These are phyloP conservation scores for Narcine bancroftii DNA, from an alignment of 2,113 vertebrate species.

Conservation along the genomic window DNA sequence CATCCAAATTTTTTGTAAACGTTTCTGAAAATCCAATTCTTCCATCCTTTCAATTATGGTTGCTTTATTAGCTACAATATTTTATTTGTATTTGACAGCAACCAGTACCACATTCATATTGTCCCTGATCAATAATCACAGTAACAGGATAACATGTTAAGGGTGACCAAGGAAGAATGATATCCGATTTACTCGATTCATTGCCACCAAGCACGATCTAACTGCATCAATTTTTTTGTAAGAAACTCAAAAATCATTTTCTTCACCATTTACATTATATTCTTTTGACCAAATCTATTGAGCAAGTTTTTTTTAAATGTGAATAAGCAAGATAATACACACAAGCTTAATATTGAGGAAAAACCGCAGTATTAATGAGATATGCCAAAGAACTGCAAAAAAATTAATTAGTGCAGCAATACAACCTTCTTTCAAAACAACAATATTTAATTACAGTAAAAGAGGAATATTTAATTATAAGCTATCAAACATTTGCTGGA, in stretches of 20 bases:
- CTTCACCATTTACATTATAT: background rate
- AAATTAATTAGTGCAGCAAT: background rate
- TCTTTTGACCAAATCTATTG: background rate
- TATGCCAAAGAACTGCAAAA: background rate
- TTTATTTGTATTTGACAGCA: too few species aligned
- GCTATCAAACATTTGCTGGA: too few species aligned
- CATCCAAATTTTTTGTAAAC: background rate
- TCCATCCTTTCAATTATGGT: background rate
- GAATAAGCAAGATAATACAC: background rate
- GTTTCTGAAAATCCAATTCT: background rate
- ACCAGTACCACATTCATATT: background rate
- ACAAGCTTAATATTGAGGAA: background rate
- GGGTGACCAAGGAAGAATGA: background rate
- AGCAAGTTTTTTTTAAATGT: background rate
- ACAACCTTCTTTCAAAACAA: background rate
- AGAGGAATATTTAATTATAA: too few species aligned
- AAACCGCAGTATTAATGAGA: background rate
- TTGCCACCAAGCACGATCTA: background rate
- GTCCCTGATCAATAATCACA: background rate
- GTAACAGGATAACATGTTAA: background rate
- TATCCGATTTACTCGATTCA: background rate
- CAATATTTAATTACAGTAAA: background rate
- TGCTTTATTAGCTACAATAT: background rate
- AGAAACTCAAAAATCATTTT: background rate
- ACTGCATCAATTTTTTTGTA: background rate